Evolutionary conservation across 2,113 vertebrate genomes (phyloP), one percentile per base, ranked within the genome.

Genomic region (Cyphomyrus plagiostoma): DNA sequence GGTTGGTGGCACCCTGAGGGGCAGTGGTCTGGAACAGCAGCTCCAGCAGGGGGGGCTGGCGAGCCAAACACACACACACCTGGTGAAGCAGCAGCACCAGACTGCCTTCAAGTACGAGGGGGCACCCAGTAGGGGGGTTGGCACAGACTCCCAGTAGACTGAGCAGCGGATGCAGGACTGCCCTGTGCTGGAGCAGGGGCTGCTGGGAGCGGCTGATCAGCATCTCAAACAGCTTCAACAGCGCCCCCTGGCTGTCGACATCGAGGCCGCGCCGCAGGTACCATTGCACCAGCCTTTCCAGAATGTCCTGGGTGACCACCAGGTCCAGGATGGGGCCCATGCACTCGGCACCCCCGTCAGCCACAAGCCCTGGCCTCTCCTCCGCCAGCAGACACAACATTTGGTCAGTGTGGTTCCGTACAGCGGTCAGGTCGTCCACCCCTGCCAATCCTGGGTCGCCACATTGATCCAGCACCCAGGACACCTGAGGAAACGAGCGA

Each of bases 141-240:
- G 94, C 94, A 1, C 98, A 99, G 3, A 95, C 96, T 80, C 96
- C 95, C 93, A 99, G 95, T 89, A 99, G 95, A 80, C 94, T 94
- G 90, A 98, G 95, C 89, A 99, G 94, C 0, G 98, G 98, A 35
- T 96, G 93, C n/a, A 98, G 97, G 91, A 99, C 92, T 0, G 97
- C 93, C 2, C 93, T 94, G 93, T 99, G 97, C 83, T 95, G 95
- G 90, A 99, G 96, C 87, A 99, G 93, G 0, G 97, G 96, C 96
- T 99, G 98, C 90, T 95, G 98, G 46, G 98, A 97, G 89, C 98
- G 98, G 88, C 98, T 97, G 56, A 99, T 96, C 58, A 99, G 96
- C 97, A 98, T 97, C 95, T 99, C 98, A 0, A 97, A 99, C 13
- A 99, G 96, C 94, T 99, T 99, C 90, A 99, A 95, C 92, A 99